Conservation (phyloP, 1,140 invertebrate species). For the Nebria ingens region DNA sequence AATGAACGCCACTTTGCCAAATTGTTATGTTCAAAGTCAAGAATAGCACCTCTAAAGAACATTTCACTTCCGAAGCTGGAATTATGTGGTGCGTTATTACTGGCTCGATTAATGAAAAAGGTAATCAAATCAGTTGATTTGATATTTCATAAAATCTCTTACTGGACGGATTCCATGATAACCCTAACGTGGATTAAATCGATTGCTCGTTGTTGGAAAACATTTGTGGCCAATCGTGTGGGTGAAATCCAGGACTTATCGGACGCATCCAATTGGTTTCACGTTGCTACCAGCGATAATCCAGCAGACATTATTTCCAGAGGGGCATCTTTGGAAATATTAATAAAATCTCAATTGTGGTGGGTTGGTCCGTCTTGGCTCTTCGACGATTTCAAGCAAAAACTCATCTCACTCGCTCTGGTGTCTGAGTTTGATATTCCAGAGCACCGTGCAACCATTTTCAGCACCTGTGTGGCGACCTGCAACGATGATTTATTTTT, state of each 20-base stretch:
- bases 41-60: slow-evolving; percentile 28
- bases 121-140: slow-evolving; percentile 7
- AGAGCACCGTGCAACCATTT: background rate
- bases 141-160: slow-evolving; percentile 1
- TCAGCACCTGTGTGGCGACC: background rate
- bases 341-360: slow-evolving; percentile 12
- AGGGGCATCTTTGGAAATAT: slow-evolving; percentile 9
- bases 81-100: slow-evolving; percentile 27
- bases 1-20: background rate
- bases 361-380: slow-evolving; percentile 17
- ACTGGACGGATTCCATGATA: slow-evolving; percentile 22
- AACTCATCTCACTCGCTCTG: slow-evolving; percentile 27
- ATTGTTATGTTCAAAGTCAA: slow-evolving; percentile 28
- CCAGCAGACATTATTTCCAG: slow-evolving; percentile 23
- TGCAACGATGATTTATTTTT: background rate
- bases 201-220: slow-evolving; percentile 23
- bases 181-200: slow-evolving; percentile 22
- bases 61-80: slow-evolving; percentile 27
- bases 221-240: slow-evolving; percentile 32
- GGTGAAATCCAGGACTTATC: slow-evolving; percentile 24
- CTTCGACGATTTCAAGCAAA: background rate
- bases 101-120: slow-evolving; percentile 20
- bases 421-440: slow-evolving; percentile 14
- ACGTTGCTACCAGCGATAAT: slow-evolving; percentile 21
- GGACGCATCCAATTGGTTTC: slow-evolving; percentile 18